phyloP scores from a whole-genome alignment of 2,113 vertebrate genomes.

The Candoia aspera region DNA sequence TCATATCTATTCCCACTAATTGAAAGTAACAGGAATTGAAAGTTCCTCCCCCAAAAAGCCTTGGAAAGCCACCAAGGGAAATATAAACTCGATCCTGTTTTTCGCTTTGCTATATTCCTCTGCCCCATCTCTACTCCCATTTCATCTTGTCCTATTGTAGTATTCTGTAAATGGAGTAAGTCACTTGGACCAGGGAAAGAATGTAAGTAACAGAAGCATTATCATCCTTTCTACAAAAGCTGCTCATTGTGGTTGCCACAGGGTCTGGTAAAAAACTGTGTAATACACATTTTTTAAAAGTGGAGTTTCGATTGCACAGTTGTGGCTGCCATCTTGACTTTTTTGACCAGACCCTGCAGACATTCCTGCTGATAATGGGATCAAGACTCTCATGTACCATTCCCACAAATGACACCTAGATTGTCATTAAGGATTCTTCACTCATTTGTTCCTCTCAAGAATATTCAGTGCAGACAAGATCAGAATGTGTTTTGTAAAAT shows the following conservation, averaged over 20 bases:
- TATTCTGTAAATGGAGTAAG: conserved; percentile 69
- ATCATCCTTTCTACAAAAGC: conserved; percentile 76
- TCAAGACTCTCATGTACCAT: conserved; percentile 66
- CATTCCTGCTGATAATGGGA: conserved; percentile 45
- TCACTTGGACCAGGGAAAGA: conserved; percentile 72
- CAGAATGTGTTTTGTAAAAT: conserved; percentile 62
- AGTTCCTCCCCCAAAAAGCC: neutral
- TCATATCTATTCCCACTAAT: neutral
- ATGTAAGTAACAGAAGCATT: conserved; percentile 74
- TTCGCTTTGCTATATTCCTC: neutral
- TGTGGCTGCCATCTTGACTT: neutral
- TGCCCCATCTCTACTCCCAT: neutral
- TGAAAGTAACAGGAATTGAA: neutral
- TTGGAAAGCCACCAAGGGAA: neutral
- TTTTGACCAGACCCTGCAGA: neutral
- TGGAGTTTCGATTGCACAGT: neutral
- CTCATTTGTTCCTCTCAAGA: conserved; percentile 57
- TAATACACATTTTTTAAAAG: too few relatives aligned
- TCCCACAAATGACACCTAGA: conserved; percentile 65
- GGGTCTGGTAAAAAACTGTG: too few relatives aligned
- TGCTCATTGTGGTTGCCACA: conserved; percentile 21
- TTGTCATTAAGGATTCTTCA: conserved; percentile 64
- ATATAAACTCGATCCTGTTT: neutral
- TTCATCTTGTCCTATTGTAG: neutral
- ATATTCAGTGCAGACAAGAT: conserved; percentile 61